These are phyloP conservation scores for Trichopria drosophilae DNA, from an alignment of 2,888 invertebrate species.

Conservation along the genomic window DNA sequence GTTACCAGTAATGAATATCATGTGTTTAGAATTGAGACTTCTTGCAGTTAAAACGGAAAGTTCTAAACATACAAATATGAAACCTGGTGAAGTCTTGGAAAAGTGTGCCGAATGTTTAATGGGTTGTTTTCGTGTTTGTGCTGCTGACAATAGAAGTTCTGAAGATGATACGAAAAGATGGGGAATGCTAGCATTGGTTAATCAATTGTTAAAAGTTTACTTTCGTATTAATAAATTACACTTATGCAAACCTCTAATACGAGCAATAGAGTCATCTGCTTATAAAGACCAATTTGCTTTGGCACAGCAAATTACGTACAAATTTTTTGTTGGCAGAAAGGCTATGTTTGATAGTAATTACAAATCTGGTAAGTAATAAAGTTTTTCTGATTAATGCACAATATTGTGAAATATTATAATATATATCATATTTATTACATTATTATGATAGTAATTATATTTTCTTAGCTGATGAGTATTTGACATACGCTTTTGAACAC, in stretches of 20 bases:
- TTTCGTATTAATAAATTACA: conserved; percentile 89
- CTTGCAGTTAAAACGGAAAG: conserved; percentile 80
- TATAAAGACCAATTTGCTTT: conserved; percentile 88
- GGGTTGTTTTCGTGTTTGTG: conserved; percentile 92
- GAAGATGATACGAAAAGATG: conserved; percentile 91
- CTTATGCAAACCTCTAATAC: conserved; percentile 89
- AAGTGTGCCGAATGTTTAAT: conserved; percentile 92
- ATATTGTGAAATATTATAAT: conserved; percentile 2
- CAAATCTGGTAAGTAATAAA: conserved; percentile 65
- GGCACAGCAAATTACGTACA: conserved; percentile 94
- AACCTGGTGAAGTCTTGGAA: conserved; percentile 77
- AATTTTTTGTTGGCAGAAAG: conserved; percentile 95
- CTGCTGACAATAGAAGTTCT: conserved; percentile 88
- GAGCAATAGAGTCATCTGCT: conserved; percentile 92
- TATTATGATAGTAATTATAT: conserved; percentile 9
- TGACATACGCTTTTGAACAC: conserved; percentile 90
- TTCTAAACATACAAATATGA: conserved; percentile 58
- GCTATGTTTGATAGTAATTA: conserved; percentile 99
- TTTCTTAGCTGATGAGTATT: conserved; percentile 79
- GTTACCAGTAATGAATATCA: conserved; percentile 87
- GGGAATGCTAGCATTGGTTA: conserved; percentile 94
- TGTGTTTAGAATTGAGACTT: conserved; percentile 86
- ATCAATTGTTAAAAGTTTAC: conserved; percentile 96
- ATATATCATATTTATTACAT: background rate
- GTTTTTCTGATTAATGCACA: no score